Evolutionary conservation across 2,797 vertebrate species (phyloP).

Genomic region (Aphelocoma californica): DNA sequence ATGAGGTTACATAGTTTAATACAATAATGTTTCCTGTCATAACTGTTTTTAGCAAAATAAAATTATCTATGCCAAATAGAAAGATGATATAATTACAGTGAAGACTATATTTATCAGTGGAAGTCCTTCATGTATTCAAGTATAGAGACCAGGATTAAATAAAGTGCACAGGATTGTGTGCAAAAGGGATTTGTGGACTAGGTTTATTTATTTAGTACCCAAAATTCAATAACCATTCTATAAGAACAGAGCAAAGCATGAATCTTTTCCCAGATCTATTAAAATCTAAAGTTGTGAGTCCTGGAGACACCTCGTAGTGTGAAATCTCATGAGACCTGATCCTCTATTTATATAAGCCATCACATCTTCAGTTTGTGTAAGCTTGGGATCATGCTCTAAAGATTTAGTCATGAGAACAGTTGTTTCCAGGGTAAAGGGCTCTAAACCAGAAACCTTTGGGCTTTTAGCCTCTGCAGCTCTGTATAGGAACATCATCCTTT

Average conservation of each 20-base stretch:
- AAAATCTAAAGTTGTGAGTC: not conserved
- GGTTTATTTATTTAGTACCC: slow-evolving; percentile 10
- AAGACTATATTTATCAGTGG: not conserved
- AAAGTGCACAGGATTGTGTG: not conserved
- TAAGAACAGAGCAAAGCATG: not conserved
- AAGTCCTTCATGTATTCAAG: not conserved
- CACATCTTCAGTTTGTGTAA: not conserved
- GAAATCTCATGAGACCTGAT: not conserved
- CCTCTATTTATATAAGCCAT: not conserved
- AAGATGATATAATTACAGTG: slow-evolving; percentile 3
- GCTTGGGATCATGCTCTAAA: not conserved
- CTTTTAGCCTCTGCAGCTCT: not conserved
- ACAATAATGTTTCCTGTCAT: not conserved
- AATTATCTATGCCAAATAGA: not conserved
- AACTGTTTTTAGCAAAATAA: slow-evolving; percentile 21
- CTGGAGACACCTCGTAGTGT: not conserved
- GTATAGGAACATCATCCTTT: not conserved
- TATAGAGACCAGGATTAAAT: slow-evolving; percentile 10
- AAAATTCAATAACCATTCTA: slow-evolving; percentile 2
- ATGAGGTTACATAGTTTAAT: not conserved
- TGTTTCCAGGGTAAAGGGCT: not conserved
- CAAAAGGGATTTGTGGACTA: not conserved
- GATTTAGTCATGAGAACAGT: not conserved
- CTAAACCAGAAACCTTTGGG: not conserved
- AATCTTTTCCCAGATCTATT: not conserved